Conservation (phyloP, 2,888 invertebrate genomes). For the Drosophila anceps region DNA sequence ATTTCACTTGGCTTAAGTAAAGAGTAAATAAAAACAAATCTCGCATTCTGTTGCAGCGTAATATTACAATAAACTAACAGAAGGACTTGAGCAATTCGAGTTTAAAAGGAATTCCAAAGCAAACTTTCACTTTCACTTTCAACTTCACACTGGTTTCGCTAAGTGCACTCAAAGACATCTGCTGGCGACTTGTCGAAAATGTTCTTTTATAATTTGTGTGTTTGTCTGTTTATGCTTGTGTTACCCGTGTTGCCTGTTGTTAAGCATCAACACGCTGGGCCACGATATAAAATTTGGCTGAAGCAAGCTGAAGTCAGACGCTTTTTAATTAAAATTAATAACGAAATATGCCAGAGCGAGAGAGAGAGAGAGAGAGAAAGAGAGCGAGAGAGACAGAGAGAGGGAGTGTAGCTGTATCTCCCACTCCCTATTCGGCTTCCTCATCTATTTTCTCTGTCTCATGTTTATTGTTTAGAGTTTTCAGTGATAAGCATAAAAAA, state of each 20-base stretch:
- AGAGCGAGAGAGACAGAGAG: background rate
- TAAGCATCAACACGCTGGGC: conserved; percentile 1
- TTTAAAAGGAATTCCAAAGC: background rate
- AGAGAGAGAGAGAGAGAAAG: conserved; percentile 1
- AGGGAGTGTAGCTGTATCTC: background rate
- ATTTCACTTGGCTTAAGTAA: background rate
- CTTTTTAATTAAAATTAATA: conserved; percentile 66
- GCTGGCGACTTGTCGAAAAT: conserved; percentile 1
- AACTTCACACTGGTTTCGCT: background rate
- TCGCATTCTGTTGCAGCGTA: background rate
- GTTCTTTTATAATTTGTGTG: conserved; percentile 7
- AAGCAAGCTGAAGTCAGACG: conserved; percentile 31
- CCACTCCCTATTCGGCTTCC: background rate
- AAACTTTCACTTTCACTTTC: background rate
- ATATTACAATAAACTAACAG: background rate
- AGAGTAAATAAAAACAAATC: background rate
- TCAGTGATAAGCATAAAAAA: background rate
- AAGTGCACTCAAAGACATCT: conserved; percentile 6
- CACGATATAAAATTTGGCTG: conserved; percentile 1
- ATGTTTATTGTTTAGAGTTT: background rate
- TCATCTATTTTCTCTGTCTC: background rate
- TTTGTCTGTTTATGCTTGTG: conserved; percentile 1
- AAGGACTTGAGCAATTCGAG: background rate
- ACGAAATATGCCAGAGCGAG: conserved; percentile 37
- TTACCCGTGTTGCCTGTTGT: background rate